Percentiles rank a stretch among this genome's conserved stretches.
phyloP scores from a whole-genome alignment of 2,113 vertebrate genomes.

The Percopsis transmontana region DNA sequence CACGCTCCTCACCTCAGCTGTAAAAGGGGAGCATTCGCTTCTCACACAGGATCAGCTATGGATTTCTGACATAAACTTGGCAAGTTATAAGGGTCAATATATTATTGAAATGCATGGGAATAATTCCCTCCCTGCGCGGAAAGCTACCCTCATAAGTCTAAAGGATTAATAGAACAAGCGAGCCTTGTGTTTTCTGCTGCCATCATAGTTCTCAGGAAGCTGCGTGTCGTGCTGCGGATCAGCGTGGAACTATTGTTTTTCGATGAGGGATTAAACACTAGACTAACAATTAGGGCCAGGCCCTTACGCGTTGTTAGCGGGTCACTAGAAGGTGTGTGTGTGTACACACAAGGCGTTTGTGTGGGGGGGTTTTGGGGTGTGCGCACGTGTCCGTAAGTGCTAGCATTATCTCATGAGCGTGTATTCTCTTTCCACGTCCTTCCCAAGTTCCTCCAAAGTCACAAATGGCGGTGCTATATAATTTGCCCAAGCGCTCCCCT shows the following conservation, averaged over 20 bases:
- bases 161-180: constrained; percentile 66
- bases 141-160: constrained; percentile 60
- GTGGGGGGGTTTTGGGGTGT: not conserved
- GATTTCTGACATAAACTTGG: constrained; percentile 70
- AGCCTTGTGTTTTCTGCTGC: constrained; percentile 43
- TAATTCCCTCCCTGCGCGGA: constrained; percentile 50
- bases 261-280: constrained; percentile 50
- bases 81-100: constrained; percentile 68
- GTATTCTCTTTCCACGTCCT: constrained; percentile 28
- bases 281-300: constrained; percentile 30
- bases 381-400: not conserved
- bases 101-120: constrained; percentile 70
- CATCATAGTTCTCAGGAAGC: constrained; percentile 60
- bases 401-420: not conserved
- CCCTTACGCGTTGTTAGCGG: constrained; percentile 38
- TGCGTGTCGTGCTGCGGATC: constrained; percentile 28
- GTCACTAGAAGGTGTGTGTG: constrained; percentile 28
- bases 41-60: constrained; percentile 62
- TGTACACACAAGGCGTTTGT: constrained; percentile 14
- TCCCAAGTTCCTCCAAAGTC: not conserved
- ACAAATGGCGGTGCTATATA: no score
- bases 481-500: not conserved
- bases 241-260: constrained; percentile 51
- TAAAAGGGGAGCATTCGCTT: constrained; percentile 40
- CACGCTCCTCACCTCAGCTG: constrained; percentile 49